Conservation (phyloP, 1,140 invertebrate species). For the Mylabris phalerata region DNA sequence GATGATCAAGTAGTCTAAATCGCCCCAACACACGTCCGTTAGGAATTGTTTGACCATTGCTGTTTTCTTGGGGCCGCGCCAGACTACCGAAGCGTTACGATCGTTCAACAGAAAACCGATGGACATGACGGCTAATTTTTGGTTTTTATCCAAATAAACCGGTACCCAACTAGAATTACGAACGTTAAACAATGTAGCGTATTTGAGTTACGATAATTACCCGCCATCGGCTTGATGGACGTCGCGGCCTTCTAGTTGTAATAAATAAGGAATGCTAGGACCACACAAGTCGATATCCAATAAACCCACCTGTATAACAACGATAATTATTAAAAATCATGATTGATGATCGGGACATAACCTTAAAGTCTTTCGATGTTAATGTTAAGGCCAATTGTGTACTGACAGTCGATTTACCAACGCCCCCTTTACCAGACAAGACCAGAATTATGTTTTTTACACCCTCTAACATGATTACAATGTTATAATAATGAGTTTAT, state of each 20-base stretch:
- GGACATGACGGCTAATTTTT: conserved; percentile 89
- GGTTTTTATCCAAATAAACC: conserved; percentile 75
- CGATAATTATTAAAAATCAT: background rate
- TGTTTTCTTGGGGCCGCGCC: conserved; percentile 94
- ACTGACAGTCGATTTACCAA: conserved; percentile 94
- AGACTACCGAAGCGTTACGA: conserved; percentile 85
- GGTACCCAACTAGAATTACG: conserved; percentile 66
- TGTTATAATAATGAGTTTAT: no score
- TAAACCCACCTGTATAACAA: conserved; percentile 63
- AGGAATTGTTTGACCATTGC: conserved; percentile 92
- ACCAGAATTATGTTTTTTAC: conserved; percentile 88
- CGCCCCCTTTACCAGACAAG: conserved; percentile 95
- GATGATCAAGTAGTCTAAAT: conserved; percentile 80
- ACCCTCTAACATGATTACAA: conserved; percentile 48
- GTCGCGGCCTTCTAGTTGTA: conserved; percentile 64
- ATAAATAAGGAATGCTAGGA: conserved; percentile 67
- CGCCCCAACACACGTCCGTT: conserved; percentile 90
- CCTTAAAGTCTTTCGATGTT: conserved; percentile 74
- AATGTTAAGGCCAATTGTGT: conserved; percentile 77
- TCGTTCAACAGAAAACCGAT: conserved; percentile 82
- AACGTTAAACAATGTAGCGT: no score
- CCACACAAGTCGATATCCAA: conserved; percentile 93
- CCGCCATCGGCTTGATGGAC: conserved; percentile 69
- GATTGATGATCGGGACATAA: conserved; percentile 41
- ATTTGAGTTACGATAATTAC: conserved; percentile 9